Evolutionary conservation across 2,113 vertebrate species (phyloP).

Genomic region (Thymallus thymallus): DNA sequence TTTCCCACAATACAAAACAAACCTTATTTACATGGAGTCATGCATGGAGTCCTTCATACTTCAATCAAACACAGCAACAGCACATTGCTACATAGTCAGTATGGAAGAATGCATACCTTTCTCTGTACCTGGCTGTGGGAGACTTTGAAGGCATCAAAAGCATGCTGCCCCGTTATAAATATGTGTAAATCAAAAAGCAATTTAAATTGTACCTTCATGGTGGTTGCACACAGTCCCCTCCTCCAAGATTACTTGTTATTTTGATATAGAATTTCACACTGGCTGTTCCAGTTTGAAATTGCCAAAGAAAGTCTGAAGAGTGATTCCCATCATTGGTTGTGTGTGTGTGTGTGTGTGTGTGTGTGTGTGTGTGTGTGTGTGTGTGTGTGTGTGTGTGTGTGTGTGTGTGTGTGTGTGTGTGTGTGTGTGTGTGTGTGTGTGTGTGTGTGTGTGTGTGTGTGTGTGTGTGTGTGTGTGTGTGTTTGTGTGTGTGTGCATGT

Average conservation of each 20-base stretch:
- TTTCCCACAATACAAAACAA: too few relatives aligned
- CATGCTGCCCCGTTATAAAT: conserved; percentile 11
- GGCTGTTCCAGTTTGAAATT: conserved; percentile 18
- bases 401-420: not conserved
- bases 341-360: conserved; percentile 1
- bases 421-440: not conserved
- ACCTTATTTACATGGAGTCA: too few relatives aligned
- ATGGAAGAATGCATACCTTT: not conserved
- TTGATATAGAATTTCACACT: conserved; percentile 30
- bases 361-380: not conserved
- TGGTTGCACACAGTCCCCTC: conserved; percentile 3
- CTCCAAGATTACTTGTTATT: conserved; percentile 32
- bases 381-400: conserved; percentile 2
- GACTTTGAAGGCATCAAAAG: conserved; percentile 12
- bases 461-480: too few relatives aligned
- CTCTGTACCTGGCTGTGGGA: not conserved
- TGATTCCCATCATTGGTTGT: conserved; percentile 13
- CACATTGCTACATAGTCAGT: not conserved
- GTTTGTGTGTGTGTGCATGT: too few relatives aligned
- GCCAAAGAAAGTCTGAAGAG: conserved; percentile 5
- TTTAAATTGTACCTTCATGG: conserved; percentile 27
- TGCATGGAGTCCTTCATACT: not conserved
- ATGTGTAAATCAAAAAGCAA: conserved; percentile 38
- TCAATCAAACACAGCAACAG: not conserved
- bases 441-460: not conserved